phyloP scores from a whole-genome alignment of 2,113 vertebrate genomes.

The Oryzias curvinotus region DNA sequence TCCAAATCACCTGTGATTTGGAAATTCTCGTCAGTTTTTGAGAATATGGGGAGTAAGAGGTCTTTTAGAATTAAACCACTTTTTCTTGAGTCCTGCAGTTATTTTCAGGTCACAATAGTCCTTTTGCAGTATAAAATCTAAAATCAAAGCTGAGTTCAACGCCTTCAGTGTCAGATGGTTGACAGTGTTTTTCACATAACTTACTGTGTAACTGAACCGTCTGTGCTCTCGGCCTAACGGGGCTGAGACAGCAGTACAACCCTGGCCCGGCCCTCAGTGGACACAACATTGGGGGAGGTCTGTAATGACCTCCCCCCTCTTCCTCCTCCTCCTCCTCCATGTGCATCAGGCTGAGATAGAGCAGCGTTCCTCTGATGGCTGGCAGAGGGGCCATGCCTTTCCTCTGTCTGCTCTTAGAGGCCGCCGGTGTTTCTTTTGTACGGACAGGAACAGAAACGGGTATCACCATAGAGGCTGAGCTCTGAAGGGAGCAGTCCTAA shows the following conservation, averaged over 20 bases:
- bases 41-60: neutral
- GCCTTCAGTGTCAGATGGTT: too few relatives aligned
- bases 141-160: too few relatives aligned
- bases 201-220: slow-evolving; percentile 22
- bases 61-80: too few relatives aligned
- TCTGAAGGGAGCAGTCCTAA: neutral
- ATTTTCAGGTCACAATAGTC: too few relatives aligned
- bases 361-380: neutral
- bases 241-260: slow-evolving; percentile 44
- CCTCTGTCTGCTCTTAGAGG: neutral
- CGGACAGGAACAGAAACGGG: slow-evolving; percentile 37
- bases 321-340: neutral
- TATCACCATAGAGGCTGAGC: slow-evolving; percentile 19
- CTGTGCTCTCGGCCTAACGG: slow-evolving; percentile 18
- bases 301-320: slow-evolving; percentile 18
- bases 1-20: slow-evolving; percentile 29
- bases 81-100: too few relatives aligned
- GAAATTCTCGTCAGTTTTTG: neutral
- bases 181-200: neutral
- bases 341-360: slow-evolving; percentile 48
- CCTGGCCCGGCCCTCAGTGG: slow-evolving; percentile 44
- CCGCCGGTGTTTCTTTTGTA: neutral
- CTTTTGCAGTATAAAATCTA: too few relatives aligned
- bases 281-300: slow-evolving; percentile 47
- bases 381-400: neutral